Evolutionary conservation across 2,888 invertebrate species (phyloP).

Genomic region (Drepanosiphum platanoidis): DNA sequence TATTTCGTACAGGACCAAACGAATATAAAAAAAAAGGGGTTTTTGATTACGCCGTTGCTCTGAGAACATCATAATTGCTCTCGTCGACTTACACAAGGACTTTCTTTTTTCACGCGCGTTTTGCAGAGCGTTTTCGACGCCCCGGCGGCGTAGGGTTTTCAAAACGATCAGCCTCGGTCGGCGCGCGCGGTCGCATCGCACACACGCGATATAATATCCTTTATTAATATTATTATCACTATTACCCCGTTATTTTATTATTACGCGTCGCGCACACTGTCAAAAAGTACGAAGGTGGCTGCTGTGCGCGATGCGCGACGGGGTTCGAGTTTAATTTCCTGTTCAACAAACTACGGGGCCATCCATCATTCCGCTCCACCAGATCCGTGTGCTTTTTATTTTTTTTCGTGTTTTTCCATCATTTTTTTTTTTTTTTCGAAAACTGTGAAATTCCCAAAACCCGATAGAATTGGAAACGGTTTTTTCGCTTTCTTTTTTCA

Average conservation of each 20-base stretch:
- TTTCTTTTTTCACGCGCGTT: neutral
- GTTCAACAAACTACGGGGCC: conserved; percentile 50
- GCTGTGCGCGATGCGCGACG: conserved; percentile 19
- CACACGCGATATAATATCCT: too few species aligned
- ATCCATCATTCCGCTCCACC: conserved; percentile 52
- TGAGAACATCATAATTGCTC: too few species aligned
- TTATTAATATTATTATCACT: conserved; percentile 10
- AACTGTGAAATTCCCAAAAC: conserved; percentile 6
- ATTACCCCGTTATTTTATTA: conserved; percentile 21
- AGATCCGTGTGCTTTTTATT: conserved; percentile 33
- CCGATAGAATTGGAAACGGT: conserved; percentile 4
- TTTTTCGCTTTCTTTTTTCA: neutral
- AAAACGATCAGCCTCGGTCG: conserved; percentile 23
- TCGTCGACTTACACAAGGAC: too few species aligned
- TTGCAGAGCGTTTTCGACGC: neutral
- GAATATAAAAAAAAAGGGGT: too few species aligned
- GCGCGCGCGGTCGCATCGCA: too few species aligned
- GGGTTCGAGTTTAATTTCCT: conserved; percentile 60
- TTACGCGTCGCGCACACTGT: conserved; percentile 5
- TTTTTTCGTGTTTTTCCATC: conserved; percentile 9
- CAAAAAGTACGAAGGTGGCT: neutral
- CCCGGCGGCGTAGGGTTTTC: neutral
- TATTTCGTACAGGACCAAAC: too few species aligned
- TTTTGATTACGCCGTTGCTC: too few species aligned
- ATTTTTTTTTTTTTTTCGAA: neutral